Evolutionary conservation across 2,888 invertebrate genomes (phyloP), one percentile per base, ranked within the genome.

Genomic region (Chalcis sispes): DNA sequence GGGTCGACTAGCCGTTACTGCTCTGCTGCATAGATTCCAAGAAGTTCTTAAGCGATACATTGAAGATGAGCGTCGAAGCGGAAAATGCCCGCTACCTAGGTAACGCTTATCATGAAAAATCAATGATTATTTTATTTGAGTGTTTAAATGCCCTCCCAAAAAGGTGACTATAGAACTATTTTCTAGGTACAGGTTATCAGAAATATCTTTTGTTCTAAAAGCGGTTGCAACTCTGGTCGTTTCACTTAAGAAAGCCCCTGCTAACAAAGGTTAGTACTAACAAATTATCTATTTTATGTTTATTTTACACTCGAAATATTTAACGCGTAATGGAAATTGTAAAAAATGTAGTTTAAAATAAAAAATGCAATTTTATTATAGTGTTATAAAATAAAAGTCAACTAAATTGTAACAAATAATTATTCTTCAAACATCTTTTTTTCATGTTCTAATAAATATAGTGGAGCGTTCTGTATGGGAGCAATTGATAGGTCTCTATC

Each of bases 121-220:
- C 7, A 23, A 4, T 40, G 36, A 64, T 18, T 7, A 66, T 74
- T 48, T 23, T 56, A 13, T 29, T 62, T 56, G 5, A 29, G 13
- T 32, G 25, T 56, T 36, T 46, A 23, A 59, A 61, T 23, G 20
- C 66, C 48, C 48, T 70, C 72, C 46, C 40, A 72, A 67, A 73
- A 77, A 77, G 78, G 25, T 79, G 73, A 79, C 78, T 79, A 85
- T 84, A 82, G 76, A 79, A 81, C 80, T 81, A 73, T 85, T 82
- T 87, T 87, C 84, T 84, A 97, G 98, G 89, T 96, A 97, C 87
- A 93, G 98, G 78, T 91, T 98, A 79, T 96, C 98, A 2, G 98
- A 98, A 90, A 97, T 98, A 89, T 96, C 97, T 62, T 98, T 98
- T 89, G 98, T 98, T 29, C 89, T 98, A 70, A 97, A 98, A 89